A percentile compares a stretch with the other conserved stretches of the same genome.
Evolutionary conservation across 2,113 vertebrate genomes (phyloP).

Genomic region (Colaptes auratus): DNA sequence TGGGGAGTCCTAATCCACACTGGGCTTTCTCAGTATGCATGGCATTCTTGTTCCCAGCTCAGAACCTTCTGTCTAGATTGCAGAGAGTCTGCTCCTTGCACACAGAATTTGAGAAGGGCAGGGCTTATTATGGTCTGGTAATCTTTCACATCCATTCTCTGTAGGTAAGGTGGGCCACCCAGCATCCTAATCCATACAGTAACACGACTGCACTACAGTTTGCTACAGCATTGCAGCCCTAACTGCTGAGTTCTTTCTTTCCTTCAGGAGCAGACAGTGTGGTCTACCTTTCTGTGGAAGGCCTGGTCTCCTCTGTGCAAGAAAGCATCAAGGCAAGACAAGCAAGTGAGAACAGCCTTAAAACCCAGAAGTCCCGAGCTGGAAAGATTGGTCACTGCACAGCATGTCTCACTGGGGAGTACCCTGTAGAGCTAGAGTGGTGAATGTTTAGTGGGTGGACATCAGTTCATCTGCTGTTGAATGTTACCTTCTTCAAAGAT

Average conservation of each 20-base stretch:
- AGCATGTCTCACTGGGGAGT: constrained; percentile 94
- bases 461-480: not conserved
- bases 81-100: not conserved
- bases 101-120: not conserved
- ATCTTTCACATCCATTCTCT: not conserved
- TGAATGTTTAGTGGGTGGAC: constrained; percentile 63
- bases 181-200: not conserved
- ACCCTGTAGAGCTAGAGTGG: constrained; percentile 95
- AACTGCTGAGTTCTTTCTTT: not conserved
- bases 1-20: not conserved
- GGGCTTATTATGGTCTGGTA: not conserved
- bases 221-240: not conserved
- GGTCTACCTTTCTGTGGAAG: constrained; percentile 93
- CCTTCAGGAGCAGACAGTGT: constrained; percentile 91
- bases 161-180: not conserved
- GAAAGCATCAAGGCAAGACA: constrained; percentile 80
- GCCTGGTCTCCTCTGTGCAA: constrained; percentile 92
- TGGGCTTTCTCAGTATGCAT: not conserved
- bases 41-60: not conserved
- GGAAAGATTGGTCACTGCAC: constrained; percentile 87
- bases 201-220: not conserved
- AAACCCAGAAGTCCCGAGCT: constrained; percentile 34
- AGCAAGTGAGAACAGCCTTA: constrained; percentile 72
- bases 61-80: not conserved
- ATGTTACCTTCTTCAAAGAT: constrained; percentile 26